Evolutionary conservation across 2,797 vertebrate species (phyloP).

Genomic region (Ambastaia sidthimunki): DNA sequence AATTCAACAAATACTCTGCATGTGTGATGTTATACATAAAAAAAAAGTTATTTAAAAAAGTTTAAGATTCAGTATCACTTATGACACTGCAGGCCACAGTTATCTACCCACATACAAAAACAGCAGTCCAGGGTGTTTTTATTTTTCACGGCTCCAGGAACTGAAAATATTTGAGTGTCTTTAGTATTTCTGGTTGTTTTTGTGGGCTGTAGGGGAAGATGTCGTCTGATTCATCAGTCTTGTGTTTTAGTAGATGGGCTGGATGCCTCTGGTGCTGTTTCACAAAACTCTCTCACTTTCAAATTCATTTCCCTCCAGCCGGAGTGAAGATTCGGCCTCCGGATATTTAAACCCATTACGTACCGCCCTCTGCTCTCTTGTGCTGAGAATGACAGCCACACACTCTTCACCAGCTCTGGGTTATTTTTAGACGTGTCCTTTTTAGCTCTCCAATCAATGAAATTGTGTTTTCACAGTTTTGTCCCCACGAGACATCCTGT

Average conservation of each 20-base stretch:
- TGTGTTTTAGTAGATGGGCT: constrained; percentile 14
- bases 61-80: not conserved
- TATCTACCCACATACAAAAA: not conserved
- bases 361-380: not conserved
- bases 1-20: no score
- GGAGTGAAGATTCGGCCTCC: constrained; percentile 30
- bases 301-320: constrained; percentile 22
- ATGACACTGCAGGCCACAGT: not conserved
- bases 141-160: not conserved
- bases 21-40: no score
- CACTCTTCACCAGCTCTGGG: constrained; percentile 12
- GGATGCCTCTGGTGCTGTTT: constrained; percentile 24
- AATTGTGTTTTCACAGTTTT: constrained; percentile 37
- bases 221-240: constrained; percentile 10
- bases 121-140: not conserved
- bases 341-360: constrained; percentile 42
- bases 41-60: no score
- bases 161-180: not conserved
- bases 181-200: not conserved
- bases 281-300: constrained; percentile 22
- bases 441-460: constrained; percentile 42
- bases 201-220: not conserved
- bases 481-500: constrained; percentile 36
- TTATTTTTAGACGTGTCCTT: constrained; percentile 30
- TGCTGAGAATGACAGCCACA: constrained; percentile 34